A percentile compares a stretch with the other conserved stretches of the same genome.
Evolutionary conservation across 2,113 vertebrate species (phyloP).

Genomic region (Ciconia maguari): DNA sequence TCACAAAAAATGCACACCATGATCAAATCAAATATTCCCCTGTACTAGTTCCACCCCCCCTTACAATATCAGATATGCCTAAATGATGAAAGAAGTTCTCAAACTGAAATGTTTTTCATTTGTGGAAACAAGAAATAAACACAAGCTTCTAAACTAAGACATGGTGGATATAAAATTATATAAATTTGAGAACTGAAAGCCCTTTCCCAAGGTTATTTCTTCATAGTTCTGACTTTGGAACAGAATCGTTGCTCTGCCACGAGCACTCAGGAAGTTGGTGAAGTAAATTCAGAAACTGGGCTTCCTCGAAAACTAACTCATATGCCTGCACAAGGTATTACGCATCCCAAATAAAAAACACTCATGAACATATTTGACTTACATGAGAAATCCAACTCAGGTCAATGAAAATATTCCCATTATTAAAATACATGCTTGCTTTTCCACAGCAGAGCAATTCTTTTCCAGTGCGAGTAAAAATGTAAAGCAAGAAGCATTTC

Average conservation of each 20-base stretch:
- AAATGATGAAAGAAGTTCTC: neutral
- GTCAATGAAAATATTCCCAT: neutral
- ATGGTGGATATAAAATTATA: neutral
- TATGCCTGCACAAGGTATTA: neutral
- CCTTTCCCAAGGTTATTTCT: neutral
- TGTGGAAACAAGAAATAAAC: conserved; percentile 24
- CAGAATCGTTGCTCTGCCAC: neutral
- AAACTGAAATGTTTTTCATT: neutral
- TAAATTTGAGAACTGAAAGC: neutral
- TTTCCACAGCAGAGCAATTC: neutral
- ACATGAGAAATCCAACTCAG: neutral
- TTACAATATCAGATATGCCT: neutral
- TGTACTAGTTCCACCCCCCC: neutral
- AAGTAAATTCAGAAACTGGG: neutral
- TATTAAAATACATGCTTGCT: neutral
- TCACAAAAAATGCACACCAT: neutral
- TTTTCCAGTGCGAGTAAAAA: neutral
- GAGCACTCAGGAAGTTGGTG: neutral
- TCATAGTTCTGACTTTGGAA: neutral
- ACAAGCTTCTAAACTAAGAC: neutral
- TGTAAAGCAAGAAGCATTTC: neutral
- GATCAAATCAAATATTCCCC: neutral
- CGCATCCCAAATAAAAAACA: neutral
- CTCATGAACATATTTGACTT: neutral
- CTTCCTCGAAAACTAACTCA: neutral